phyloP scores from a whole-genome alignment of 2,797 vertebrate species.

The Chaenodraco wilsoni region DNA sequence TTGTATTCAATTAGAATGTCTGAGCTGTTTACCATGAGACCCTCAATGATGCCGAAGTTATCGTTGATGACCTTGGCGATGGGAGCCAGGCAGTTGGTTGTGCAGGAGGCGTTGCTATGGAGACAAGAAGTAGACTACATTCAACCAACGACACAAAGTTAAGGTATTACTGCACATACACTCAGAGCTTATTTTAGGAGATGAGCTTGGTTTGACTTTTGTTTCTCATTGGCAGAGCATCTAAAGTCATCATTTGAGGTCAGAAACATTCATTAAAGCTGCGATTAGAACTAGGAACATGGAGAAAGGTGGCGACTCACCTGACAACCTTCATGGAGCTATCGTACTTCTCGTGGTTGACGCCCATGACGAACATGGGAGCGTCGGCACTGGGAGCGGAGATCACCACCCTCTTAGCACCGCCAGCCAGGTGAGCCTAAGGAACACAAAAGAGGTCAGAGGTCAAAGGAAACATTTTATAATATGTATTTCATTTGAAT shows the following conservation, averaged over 20 bases:
- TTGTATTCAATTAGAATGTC: background rate
- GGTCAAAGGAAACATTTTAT: background rate
- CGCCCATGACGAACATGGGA: constrained; percentile 95
- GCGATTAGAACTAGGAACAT: background rate
- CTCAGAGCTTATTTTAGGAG: background rate
- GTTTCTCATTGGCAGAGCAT: background rate
- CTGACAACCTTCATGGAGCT: constrained; percentile 91
- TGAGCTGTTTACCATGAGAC: constrained; percentile 87
- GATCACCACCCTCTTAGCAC: constrained; percentile 93
- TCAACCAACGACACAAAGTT: background rate
- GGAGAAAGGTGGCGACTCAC: constrained; percentile 70
- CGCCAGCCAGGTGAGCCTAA: constrained; percentile 92
- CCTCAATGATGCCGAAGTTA: constrained; percentile 91
- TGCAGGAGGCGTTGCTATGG: constrained; percentile 92
- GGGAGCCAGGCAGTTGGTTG: constrained; percentile 93
- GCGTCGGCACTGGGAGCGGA: constrained; percentile 94
- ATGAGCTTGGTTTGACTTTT: constrained; percentile 9
- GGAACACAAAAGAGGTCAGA: background rate
- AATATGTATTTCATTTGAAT: background rate
- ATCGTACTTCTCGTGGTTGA: constrained; percentile 94
- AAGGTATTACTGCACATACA: background rate
- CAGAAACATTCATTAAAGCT: background rate
- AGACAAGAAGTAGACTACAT: background rate
- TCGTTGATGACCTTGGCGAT: constrained; percentile 94
- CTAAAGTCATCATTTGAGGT: background rate